Evolutionary conservation across 92 coral and sea anemone genomes (phyloP), one percentile per base, ranked within the genome.

Genomic region (Anthopleura xanthogrammica): DNA sequence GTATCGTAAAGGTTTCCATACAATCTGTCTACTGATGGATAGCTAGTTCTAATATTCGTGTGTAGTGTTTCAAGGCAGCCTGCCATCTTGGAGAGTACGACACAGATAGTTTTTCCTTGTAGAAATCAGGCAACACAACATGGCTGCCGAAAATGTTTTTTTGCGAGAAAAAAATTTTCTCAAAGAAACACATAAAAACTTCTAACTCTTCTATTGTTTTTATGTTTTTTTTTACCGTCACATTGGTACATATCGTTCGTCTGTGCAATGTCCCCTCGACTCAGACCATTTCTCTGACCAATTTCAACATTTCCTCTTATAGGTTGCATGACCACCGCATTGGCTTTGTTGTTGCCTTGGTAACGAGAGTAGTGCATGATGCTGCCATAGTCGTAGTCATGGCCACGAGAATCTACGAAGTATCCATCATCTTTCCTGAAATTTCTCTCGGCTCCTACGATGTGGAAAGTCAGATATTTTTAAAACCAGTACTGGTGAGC

Each of bases 351-450:
- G 72, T 86, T 87, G 43, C 92, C 96, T 43, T 89, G 86, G 81
- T 80, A 92, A 62, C 87, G 87, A 10, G 96, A 92, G 81, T 92
- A 92, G 86, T 92, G 96, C 96, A 92, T 92, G 80, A 92, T 86
- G 55, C 94, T 90, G 73, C 93, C 90, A 54, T 83, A 62, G 90
- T 92, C 96, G 78, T 92, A 92, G 22, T 73, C 48, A 7, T 80
- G 73, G 16, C 90, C 92, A 56, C 93, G 87, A 74, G 90, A 83
- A 68, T 90, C 90, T 3, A 90, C 77, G 60, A 50, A 68, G 10
- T 8, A 12, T 1, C 60, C 80, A 36, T 66, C 20, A 14, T 46
- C 83, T 79, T 85, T 85, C 4, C 19, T 13, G 77, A 85, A 85
- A 41, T 85, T 68, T 36, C 60, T 58, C 20, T 64, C 55, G 39